Evolutionary conservation across 2,113 vertebrate genomes (phyloP).

Genomic region (Parus major): DNA sequence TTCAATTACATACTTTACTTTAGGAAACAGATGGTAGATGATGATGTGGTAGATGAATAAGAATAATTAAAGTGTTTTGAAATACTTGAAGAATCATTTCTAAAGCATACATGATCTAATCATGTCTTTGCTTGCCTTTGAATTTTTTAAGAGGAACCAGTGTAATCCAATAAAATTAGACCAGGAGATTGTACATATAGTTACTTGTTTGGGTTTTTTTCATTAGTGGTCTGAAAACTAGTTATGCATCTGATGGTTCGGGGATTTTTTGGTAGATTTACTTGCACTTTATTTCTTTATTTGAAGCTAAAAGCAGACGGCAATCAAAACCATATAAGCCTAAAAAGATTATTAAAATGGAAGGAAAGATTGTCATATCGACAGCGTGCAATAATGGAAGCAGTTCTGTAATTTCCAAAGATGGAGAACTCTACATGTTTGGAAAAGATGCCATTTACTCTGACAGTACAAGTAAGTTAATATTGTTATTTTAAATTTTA

Average conservation of each 20-base stretch:
- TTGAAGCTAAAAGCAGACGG: conserved; percentile 92
- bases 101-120: neutral
- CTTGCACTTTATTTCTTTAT: neutral
- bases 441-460: conserved; percentile 99
- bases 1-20: neutral
- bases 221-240: neutral
- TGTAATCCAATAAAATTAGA: neutral
- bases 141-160: neutral
- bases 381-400: conserved; percentile 98
- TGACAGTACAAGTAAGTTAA: conserved; percentile 92
- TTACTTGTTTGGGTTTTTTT: neutral
- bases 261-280: neutral
- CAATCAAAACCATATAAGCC: conserved; percentile 99
- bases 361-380: conserved; percentile 92
- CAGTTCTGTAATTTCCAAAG: conserved; percentile 97
- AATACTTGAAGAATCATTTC: neutral
- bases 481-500: neutral
- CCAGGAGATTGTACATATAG: neutral
- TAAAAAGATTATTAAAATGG: conserved; percentile 98
- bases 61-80: neutral
- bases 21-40: neutral
- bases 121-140: neutral
- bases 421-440: conserved; percentile 99
- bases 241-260: neutral
- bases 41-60: neutral